Evolutionary conservation across 2,888 invertebrate species (phyloP).

Genomic region (Mythimna vitellina): DNA sequence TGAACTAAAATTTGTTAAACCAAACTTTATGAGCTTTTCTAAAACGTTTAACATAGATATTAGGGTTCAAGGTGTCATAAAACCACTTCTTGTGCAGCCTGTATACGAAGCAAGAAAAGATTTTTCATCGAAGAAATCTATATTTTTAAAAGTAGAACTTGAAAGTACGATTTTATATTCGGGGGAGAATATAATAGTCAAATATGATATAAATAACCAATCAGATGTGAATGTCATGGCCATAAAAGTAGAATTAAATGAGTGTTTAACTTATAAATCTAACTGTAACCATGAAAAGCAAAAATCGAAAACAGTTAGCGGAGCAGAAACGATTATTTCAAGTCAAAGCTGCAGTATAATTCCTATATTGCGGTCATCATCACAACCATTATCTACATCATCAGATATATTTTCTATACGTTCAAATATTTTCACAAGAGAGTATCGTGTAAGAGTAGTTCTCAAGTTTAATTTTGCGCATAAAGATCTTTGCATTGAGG

Average conservation of each 20-base stretch:
- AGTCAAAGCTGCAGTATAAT: background rate
- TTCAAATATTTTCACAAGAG: conserved; percentile 38
- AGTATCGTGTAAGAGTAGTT: conserved; percentile 31
- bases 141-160: conserved; percentile 19
- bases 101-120: conserved; percentile 1
- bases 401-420: conserved; percentile 23
- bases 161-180: conserved; percentile 12
- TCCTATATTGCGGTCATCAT: background rate
- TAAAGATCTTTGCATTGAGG: conserved; percentile 15
- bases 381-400: conserved; percentile 1
- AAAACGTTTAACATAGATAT: conserved; percentile 9
- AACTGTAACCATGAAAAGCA: conserved; percentile 21
- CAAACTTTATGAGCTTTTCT: background rate
- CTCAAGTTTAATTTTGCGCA: conserved; percentile 24
- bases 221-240: conserved; percentile 16
- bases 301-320: conserved; percentile 12
- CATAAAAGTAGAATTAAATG: conserved; percentile 25
- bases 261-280: conserved; percentile 38
- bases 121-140: background rate
- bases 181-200: conserved; percentile 24
- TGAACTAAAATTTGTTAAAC: conserved; percentile 18
- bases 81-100: background rate
- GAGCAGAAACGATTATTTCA: background rate
- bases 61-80: conserved; percentile 24
- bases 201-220: conserved; percentile 15